phyloP scores from a whole-genome alignment of 2,888 invertebrate genomes.

The Nomada lathburiana region DNA sequence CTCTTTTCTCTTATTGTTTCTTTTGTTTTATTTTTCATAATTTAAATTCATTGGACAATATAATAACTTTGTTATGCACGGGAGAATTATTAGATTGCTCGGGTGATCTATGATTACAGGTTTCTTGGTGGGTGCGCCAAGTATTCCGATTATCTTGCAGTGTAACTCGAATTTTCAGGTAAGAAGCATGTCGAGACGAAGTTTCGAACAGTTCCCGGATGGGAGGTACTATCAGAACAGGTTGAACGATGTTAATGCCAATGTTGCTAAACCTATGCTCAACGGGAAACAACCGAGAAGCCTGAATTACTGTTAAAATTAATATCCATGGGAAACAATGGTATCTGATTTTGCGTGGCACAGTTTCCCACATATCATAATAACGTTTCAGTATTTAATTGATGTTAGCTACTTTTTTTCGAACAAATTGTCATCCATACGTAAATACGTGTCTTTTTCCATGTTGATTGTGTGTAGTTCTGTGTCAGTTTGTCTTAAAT shows the following conservation, averaged over 20 bases:
- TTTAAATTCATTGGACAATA: too few species aligned
- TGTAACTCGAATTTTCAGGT: constrained; percentile 37
- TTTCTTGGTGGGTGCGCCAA: constrained; percentile 1
- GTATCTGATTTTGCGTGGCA: constrained; percentile 20
- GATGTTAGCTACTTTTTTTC: background rate
- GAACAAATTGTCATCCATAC: constrained; percentile 17
- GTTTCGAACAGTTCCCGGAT: constrained; percentile 28
- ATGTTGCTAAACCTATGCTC: constrained; percentile 41
- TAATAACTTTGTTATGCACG: too few species aligned
- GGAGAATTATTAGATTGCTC: background rate
- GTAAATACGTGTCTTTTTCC: background rate
- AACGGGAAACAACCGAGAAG: constrained; percentile 29
- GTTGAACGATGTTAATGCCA: constrained; percentile 40
- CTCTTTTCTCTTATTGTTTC: too few species aligned
- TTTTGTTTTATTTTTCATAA: too few species aligned
- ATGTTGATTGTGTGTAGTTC: background rate
- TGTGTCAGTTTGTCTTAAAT: background rate
- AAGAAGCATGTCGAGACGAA: constrained; percentile 16
- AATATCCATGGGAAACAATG: constrained; percentile 21
- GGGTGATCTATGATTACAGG: constrained; percentile 6
- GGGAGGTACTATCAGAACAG: constrained; percentile 10
- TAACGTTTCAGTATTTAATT: background rate
- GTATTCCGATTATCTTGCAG: constrained; percentile 13
- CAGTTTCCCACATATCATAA: background rate
- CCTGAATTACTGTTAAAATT: constrained; percentile 34